phyloP scores from a whole-genome alignment of 2,888 invertebrate species.

The Tanytarsus gracilentus region DNA sequence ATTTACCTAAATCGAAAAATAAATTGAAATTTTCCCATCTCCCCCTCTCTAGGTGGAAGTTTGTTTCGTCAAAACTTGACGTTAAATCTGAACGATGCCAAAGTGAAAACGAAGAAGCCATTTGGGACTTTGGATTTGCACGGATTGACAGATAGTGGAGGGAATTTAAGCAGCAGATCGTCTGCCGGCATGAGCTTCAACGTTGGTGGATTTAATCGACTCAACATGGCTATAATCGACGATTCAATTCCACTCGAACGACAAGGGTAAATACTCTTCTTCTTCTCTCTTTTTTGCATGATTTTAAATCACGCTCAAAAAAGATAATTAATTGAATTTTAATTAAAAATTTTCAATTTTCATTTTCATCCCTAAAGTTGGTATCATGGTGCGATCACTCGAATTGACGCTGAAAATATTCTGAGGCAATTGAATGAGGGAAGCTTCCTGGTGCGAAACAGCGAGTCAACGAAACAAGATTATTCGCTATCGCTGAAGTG shows the following conservation, averaged over 20 bases:
- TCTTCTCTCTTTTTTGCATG: not conserved
- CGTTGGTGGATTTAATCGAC: slow-evolving; percentile 49
- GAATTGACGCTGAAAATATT: slow-evolving; percentile 84
- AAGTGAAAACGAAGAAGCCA: slow-evolving; percentile 34
- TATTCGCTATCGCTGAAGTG: slow-evolving; percentile 92
- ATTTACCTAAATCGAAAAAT: slow-evolving; percentile 19
- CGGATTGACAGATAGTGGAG: slow-evolving; percentile 34
- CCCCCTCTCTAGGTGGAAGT: slow-evolving; percentile 39
- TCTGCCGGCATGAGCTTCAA: slow-evolving; percentile 58
- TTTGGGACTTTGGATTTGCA: slow-evolving; percentile 44
- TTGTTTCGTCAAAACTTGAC: slow-evolving; percentile 63
- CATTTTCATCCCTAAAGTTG: slow-evolving; percentile 51
- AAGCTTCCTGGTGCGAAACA: slow-evolving; percentile 87
- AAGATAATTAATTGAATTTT: slow-evolving; percentile 28
- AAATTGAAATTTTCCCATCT: slow-evolving; percentile 19
- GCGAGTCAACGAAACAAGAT: slow-evolving; percentile 87
- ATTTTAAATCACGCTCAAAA: too few relatives aligned
- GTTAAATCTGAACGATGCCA: slow-evolving; percentile 58
- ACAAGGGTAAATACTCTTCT: slow-evolving; percentile 60
- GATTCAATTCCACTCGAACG: slow-evolving; percentile 72
- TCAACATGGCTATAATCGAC: slow-evolving; percentile 68
- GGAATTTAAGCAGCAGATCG: slow-evolving; percentile 40
- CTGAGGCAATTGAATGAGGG: slow-evolving; percentile 78
- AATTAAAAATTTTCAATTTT: slow-evolving; percentile 19
- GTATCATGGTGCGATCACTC: slow-evolving; percentile 90